Base-by-base conservation (phyloP, 2,113 vertebrate species). In the Trichechus manatus region DNA sequence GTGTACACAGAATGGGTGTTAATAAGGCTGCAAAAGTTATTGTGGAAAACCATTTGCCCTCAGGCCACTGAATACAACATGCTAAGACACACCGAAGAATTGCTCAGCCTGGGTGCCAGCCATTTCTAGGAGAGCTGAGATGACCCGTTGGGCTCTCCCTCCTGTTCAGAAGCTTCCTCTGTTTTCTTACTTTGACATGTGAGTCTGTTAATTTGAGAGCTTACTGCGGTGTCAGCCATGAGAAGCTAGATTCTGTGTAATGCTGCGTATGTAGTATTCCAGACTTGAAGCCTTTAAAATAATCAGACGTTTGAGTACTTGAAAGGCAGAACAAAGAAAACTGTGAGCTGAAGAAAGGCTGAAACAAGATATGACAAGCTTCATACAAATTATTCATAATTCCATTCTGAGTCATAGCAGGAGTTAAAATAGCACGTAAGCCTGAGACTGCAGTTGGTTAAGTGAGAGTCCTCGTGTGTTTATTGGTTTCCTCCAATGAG, bases 301-400 rank as follows among this genome's bases (percentile, higher is more conserved):
- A 86, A 94, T 63, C 78, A 93, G 89, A 25, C 27, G 1, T 53
- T 50, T 2, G 59, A 70, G 47, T 74, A 22, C 53, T 94, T 80
- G 50, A 44, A 90, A 80, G 94, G 68, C 68, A 2, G 4, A 72
- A 89, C 19, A 85, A 96, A 89, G 44, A 88, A 47, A 87, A 74
- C 63, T 77, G 22, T 74, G 96, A 96, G 91, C 61, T 25, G 15
- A 95, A 86, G 74, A 63, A 61, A 96, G 9, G 15, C 93, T 94
- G 53, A 44, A 93, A 97, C 98, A 97, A 98, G 98, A 98, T 0
- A 0, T 11, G 70, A 97, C 98, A 98, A 96, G 98, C 17, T 92
- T 94, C n/a, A 3, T 61, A 15, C 14, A 68, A 89, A 93, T 97
- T 96, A 97, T 93, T n/a, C 95, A 87, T 89, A 39, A 94, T 93